Evolutionary conservation across 2,113 vertebrate genomes (phyloP).

Genomic region (Pachyramphus minor): DNA sequence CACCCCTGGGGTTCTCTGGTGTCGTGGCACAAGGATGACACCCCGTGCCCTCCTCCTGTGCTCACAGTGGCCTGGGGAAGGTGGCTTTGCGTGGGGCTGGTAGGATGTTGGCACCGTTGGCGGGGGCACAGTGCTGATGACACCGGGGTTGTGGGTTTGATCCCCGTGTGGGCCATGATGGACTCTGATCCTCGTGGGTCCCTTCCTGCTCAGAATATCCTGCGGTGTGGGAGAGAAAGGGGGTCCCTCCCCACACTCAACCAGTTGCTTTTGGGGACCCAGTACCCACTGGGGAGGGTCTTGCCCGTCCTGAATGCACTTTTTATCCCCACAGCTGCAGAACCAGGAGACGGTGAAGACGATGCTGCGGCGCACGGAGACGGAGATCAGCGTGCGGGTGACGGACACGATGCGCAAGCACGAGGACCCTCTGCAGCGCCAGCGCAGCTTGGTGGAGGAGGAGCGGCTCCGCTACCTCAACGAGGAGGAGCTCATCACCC

Average conservation of each 20-base stretch:
- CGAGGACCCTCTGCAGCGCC: slow-evolving; percentile 96
- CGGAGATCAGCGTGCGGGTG: slow-evolving; percentile 90
- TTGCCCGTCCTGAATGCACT: not conserved
- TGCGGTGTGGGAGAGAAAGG: not conserved
- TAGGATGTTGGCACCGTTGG: not conserved
- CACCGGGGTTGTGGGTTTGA: not conserved
- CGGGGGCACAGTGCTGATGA: not conserved
- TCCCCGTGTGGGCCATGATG: not conserved
- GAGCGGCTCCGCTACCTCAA: slow-evolving; percentile 97
- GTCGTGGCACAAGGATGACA: too few species aligned
- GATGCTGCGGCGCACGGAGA: slow-evolving; percentile 89
- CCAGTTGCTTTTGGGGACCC: too few species aligned
- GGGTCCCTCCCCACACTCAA: rapidly evolving
- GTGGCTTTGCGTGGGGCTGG: not conserved
- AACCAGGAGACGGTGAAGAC: slow-evolving; percentile 89
- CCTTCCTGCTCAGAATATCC: not conserved
- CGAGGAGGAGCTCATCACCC: slow-evolving; percentile 96
- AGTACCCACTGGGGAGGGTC: not conserved
- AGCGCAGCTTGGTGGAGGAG: slow-evolving; percentile 96
- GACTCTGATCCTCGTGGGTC: not conserved
- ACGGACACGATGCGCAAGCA: slow-evolving; percentile 90
- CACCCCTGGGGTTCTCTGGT: too few species aligned
- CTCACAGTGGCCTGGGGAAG: too few species aligned
- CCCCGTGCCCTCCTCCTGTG: too few species aligned
- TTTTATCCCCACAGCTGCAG: slow-evolving; percentile 76